A percentile compares a stretch with the other conserved stretches of the same genome.
Conservation (phyloP, 2,888 invertebrate species). For the Microdon myrmicae region DNA sequence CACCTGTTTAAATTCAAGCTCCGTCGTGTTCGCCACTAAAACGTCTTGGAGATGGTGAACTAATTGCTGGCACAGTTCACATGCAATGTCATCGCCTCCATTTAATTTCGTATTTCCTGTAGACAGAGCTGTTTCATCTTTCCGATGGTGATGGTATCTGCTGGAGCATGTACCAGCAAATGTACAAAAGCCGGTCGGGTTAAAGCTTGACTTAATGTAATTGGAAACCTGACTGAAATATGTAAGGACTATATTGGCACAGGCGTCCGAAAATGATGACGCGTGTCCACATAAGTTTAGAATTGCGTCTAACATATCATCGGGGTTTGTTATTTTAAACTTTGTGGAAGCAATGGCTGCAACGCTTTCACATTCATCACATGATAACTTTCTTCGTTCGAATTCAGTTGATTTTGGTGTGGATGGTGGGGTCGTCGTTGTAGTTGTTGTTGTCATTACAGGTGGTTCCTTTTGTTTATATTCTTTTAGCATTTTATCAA, state of each 20-base stretch:
- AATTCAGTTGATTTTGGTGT: constrained; percentile 16
- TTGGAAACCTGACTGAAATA: constrained; percentile 79
- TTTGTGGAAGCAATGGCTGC: constrained; percentile 59
- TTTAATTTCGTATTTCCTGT: constrained; percentile 70
- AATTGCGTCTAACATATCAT: constrained; percentile 63
- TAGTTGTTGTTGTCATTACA: constrained; percentile 58
- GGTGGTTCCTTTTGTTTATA: constrained; percentile 13
- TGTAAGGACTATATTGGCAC: constrained; percentile 77
- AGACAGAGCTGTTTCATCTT: constrained; percentile 70
- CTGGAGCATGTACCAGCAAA: constrained; percentile 79
- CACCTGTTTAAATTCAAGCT: constrained; percentile 81
- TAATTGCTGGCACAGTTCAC: constrained; percentile 86
- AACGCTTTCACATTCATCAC: constrained; percentile 62
- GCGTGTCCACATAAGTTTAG: constrained; percentile 74
- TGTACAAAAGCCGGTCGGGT: constrained; percentile 76
- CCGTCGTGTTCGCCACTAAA: constrained; percentile 85
- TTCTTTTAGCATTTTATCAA: constrained; percentile 73
- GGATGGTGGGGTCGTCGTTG: constrained; percentile 55
- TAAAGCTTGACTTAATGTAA: constrained; percentile 72
- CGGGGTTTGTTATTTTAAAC: constrained; percentile 61
- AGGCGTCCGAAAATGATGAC: constrained; percentile 82
- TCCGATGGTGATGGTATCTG: constrained; percentile 73
- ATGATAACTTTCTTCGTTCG: constrained; percentile 54
- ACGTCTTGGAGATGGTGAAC: constrained; percentile 82
- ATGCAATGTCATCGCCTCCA: constrained; percentile 74